Base-by-base conservation (phyloP, 2,797 vertebrate genomes). In the Tamandua tetradactyla region DNA sequence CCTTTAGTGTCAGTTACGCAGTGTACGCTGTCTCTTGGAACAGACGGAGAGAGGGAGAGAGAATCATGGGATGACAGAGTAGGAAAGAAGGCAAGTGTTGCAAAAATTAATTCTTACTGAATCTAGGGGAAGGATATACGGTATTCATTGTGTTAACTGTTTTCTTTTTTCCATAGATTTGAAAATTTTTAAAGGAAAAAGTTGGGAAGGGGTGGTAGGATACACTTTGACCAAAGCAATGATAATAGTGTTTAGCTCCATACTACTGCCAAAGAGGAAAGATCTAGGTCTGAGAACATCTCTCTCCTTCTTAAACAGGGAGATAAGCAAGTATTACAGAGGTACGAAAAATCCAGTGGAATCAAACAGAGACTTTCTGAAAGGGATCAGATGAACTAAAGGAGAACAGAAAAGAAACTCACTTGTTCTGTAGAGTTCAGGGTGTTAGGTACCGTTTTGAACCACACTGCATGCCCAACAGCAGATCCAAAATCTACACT, bases 401-500 rank as follows among this genome's bases (percentile, higher is more conserved):
- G 88, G 17, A 37, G 44, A 62, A 23, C 0, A 68, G 44, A 47
- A 3, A 23, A 55, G 35, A 55, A n/a, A 25, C 32, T 17, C 25
- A 52, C 8, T 7, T n/a, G n/a, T n/a, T n/a, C n/a, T n/a, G n/a
- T n/a, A n/a, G n/a, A n/a, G n/a, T n/a, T n/a, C n/a, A n/a, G n/a
- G n/a, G n/a, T n/a, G n/a, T n/a, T n/a, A n/a, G n/a, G 66, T 40
- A 4, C 30, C 27, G 0, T 22, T 35, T 17, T 4, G 27, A 32
- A 15, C 7, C 17, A 11, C 1, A 1, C 5, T 27, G 2, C 35
- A 18, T 0, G 2, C 3, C 23, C 2, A 22, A 47, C 5, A 10
- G 22, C 2, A 55, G 12, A 30, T 1, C 2, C 15, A 14, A 0
- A 42, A 27, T 2, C 7, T 64, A 42, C 2, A 1, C 1, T 3